Evolutionary conservation across 2,113 vertebrate genomes (phyloP), one percentile per base, ranked within the genome.

Genomic region (Pagrus major): DNA sequence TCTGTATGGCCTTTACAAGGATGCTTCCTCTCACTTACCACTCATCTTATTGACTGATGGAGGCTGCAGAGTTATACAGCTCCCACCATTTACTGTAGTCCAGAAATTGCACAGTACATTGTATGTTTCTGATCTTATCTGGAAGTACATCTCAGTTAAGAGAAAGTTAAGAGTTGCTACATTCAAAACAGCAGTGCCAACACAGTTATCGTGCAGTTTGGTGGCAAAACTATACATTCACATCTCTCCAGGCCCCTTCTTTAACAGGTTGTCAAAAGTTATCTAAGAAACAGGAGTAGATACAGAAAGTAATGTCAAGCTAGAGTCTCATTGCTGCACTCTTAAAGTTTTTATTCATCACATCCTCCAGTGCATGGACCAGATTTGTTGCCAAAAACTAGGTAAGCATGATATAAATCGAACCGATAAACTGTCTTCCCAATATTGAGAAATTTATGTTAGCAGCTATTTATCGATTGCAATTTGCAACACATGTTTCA

Each of bases 31-130:
- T 64, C 52, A 54, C 65, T 82, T 76, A 71, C 42, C 4, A 42
- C 73, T 55, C 25, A 75, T 72, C 84, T 52, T 74, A 83, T 41
- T 75, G 71, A 85, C 71, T 67, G 42, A 52, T 69, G 44, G 56
- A 76, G 52, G 68, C 66, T 87, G 71, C 80, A 49, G 21, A 65
- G 49, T 82, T 64, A 55, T 20, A 60, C 37, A 29, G 56, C 47
- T 37, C 59, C n/a, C 4, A 55, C 33, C 5, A 58, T 68, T 75
- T n/a, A n/a, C n/a, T n/a, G n/a, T 60, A 46, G 51, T 23, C 54
- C 47, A 59, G 31, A 71, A 18, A 46, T 15, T 74, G 25, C 12
- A 60, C 52, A 37, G 21, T 21, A 6, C 44, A 33, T 56, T 58
- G 7, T 20, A 11, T 20, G 15, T 52, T 42, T 46, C 37, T 54